Percentiles rank a stretch among this genome's conserved stretches.
These are phyloP conservation scores for Protophormia terraenovae DNA, from an alignment of 2,888 invertebrate genomes.

Conservation along the genomic window DNA sequence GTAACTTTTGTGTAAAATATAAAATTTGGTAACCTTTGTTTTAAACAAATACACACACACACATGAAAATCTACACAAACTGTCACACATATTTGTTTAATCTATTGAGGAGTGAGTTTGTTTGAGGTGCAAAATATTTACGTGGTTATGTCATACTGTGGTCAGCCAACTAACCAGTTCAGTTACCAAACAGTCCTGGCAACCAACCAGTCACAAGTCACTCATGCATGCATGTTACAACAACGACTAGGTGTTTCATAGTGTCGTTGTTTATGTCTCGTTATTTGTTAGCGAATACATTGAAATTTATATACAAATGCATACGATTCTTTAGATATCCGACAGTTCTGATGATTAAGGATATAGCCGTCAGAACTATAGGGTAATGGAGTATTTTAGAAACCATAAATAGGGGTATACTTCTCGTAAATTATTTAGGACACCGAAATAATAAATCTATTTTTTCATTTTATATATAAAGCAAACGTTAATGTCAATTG, in stretches of 20 bases:
- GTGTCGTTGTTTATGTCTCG: slow-evolving; percentile 51
- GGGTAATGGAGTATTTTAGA: no score
- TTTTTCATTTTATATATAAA: no score
- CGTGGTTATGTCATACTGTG: slow-evolving; percentile 56
- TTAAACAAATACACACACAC: neutral
- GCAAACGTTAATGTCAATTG: no score
- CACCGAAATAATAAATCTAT: no score
- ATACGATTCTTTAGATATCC: neutral
- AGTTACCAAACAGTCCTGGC: slow-evolving; percentile 38
- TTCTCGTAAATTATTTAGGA: no score
- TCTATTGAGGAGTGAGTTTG: neutral
- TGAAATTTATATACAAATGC: slow-evolving; percentile 8
- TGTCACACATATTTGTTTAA: neutral
- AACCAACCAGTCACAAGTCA: slow-evolving; percentile 52
- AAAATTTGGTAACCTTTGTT: slow-evolving; percentile 28
- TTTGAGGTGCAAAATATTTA: slow-evolving; percentile 14
- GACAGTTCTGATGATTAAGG: no score
- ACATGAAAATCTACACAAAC: neutral
- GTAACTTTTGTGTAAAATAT: neutral
- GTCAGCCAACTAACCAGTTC: slow-evolving; percentile 56
- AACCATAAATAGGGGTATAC: no score
- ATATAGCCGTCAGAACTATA: no score
- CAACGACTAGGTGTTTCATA: slow-evolving; percentile 42
- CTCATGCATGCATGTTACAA: slow-evolving; percentile 45
- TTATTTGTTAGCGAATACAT: slow-evolving; percentile 61